Evolutionary conservation across 1,140 invertebrate species (phyloP).

Genomic region (Lasaia peninsularis): DNA sequence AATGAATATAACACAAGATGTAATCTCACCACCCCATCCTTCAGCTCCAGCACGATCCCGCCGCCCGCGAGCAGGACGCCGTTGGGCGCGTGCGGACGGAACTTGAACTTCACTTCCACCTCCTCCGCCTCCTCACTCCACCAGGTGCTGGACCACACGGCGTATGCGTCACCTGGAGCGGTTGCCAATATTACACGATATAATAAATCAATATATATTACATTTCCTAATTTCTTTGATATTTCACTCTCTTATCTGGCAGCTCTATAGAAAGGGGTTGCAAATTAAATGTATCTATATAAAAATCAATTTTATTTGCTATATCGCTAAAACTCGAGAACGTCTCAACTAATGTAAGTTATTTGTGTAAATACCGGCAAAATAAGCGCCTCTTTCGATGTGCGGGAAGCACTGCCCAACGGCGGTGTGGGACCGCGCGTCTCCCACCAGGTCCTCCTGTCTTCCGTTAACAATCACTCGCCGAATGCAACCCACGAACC

Average conservation of each 20-base stretch:
- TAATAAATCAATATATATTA: no score
- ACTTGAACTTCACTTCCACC: slow-evolving; percentile 88
- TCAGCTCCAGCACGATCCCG: slow-evolving; percentile 51
- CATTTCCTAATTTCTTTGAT: no score
- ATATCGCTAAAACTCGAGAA: no score
- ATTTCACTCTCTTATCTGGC: no score
- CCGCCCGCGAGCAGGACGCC: slow-evolving; percentile 88
- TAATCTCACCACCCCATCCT: slow-evolving; percentile 48
- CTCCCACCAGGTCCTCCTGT: slow-evolving; percentile 85
- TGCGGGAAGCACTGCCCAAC: slow-evolving; percentile 92
- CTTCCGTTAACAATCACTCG: slow-evolving; percentile 86
- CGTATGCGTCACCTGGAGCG: slow-evolving; percentile 55
- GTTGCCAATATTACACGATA: background rate
- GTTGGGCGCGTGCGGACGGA: slow-evolving; percentile 88
- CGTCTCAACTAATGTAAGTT: no score
- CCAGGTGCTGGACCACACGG: slow-evolving; percentile 48
- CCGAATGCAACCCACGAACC: slow-evolving; percentile 90
- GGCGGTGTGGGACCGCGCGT: slow-evolving; percentile 81
- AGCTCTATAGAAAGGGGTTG: no score
- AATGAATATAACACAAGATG: background rate
- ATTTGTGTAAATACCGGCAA: slow-evolving; percentile 80
- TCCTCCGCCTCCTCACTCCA: slow-evolving; percentile 74
- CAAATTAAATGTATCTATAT: no score
- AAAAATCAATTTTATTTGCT: no score
- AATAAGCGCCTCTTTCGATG: slow-evolving; percentile 91